Evolutionary conservation across 2,888 invertebrate species (phyloP), one percentile per base, ranked within the genome.

Genomic region (Rosalia funebris): DNA sequence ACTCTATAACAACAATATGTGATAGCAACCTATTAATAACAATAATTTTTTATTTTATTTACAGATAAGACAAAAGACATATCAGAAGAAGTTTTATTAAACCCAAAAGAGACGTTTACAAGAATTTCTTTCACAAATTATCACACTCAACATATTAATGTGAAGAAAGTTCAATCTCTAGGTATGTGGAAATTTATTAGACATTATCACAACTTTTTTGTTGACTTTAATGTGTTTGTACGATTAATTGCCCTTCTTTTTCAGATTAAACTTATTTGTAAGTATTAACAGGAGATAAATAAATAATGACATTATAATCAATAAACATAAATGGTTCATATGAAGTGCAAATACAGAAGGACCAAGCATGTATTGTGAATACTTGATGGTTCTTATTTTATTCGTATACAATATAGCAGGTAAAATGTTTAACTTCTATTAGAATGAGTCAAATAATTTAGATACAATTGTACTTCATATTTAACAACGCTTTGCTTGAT

Each of bases 201-300:
- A 19, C 5, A 20, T 55, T 46, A 55, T 55, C 17, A 12, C 19
- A 15, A 54, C 25, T 54, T 34, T 11, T 52, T 47, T 32, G 19
- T 54, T 44, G 31, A 15, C 9, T 25, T 36, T 44, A 25, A 12
- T 25, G 48, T 48, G 47, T 50, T 44, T 56, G 60, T 31, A 57
- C 56, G 57, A 57, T 52, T 50, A 61, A 61, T 61, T 39, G 32
- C 57, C 42, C 37, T 46, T 14, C 15, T 50, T 46, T 61, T 61
- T 44, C 47, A 61, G 61, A 61, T 57, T 48, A 52, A 45, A 31
- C 15, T 25, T 32, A 61, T 46, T 57, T 52, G 53, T 36, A 42
- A 45, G 25, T 19, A 45, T 47, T 60, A 60, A 56, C 48, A 48
- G 17, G 31, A 32, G 56, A 59, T 45, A 56, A 60, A 48, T 39